phyloP scores from a whole-genome alignment of 2,888 invertebrate genomes.

The Leptinotarsa tumamoca region DNA sequence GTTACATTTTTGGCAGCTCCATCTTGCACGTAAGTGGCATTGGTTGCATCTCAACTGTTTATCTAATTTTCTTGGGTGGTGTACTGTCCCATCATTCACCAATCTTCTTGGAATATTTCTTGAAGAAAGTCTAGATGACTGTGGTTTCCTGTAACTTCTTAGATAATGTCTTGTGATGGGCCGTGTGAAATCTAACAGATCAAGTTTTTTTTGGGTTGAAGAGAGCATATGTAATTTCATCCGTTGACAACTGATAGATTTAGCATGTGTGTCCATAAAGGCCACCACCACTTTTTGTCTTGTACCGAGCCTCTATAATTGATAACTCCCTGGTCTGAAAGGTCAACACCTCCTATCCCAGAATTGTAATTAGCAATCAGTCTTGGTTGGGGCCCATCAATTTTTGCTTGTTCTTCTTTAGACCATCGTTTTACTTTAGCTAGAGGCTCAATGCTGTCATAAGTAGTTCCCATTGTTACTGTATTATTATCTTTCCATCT shows the following conservation, averaged over 20 bases:
- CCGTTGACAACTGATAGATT: no score
- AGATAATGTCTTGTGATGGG: no score
- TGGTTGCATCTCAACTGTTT: slow-evolving; percentile 27
- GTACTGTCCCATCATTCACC: neutral
- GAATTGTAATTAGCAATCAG: neutral
- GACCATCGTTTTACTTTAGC: neutral
- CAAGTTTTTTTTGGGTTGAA: no score
- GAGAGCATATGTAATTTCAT: no score
- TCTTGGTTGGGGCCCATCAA: neutral
- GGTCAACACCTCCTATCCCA: neutral
- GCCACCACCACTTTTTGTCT: neutral
- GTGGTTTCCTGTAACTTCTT: no score
- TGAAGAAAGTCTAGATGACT: neutral
- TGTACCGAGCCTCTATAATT: neutral
- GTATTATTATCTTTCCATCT: neutral
- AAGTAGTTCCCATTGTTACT: neutral
- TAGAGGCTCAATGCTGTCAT: no score
- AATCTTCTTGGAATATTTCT: neutral
- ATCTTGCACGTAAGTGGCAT: slow-evolving; percentile 25
- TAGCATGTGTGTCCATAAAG: no score
- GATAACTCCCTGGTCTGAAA: neutral
- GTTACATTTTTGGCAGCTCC: slow-evolving; percentile 24
- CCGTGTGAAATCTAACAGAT: neutral
- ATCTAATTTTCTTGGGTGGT: slow-evolving; percentile 14
- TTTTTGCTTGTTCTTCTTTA: neutral